Base-by-base conservation (phyloP, 1,140 invertebrate species). In the Camponotus pennsylvanicus region DNA sequence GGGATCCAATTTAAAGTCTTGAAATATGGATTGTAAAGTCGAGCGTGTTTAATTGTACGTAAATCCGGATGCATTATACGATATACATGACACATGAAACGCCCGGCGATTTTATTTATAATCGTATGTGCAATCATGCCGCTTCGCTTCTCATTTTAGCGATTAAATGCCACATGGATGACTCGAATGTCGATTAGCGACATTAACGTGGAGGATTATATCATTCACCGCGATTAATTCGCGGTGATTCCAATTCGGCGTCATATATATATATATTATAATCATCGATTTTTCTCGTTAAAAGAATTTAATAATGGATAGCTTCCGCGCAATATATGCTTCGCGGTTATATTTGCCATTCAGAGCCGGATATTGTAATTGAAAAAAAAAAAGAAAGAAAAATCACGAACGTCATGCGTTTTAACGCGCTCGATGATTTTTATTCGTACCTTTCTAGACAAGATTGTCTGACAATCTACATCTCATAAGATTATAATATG, bases 161-260 rank as follows among this genome's bases (percentile, higher is more conserved):
- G 64, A 80, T 82, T 70, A 67, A 85, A 76, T 69, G 37, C 40
- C 57, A 15, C 49, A 89, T 82, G 76, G 40, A 89, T 89, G 87
- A 55, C 34, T 70, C 70, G 70, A 49, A 27, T 83, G 55, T 80
- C 86, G 78, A 88, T 88, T 76, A 87, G 71, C 59, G n/a, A 18
- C 15, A 71, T 66, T 86, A 40, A 40, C 49, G 15, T 45, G 18
- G 21, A 66, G 52, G 21, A 63, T 67, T 86, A 88, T 86, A 83
- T 63, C 61, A 3, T 7, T 11, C 67, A 66, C 7, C 69, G 69
- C 66, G 45, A 70, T 49, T 80, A 85, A 88, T 89, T 89, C 69
- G 63, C 40, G 64, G 15, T 52, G 49, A 52, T 61, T 45, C 79
- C 49, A 52, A 85, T 85, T 78, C 66, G 32, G 32, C 27, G 27